A percentile compares a stretch with the other conserved stretches of the same genome.
Conservation (phyloP, 2,797 vertebrate genomes). For the Anisognathus igniventris region DNA sequence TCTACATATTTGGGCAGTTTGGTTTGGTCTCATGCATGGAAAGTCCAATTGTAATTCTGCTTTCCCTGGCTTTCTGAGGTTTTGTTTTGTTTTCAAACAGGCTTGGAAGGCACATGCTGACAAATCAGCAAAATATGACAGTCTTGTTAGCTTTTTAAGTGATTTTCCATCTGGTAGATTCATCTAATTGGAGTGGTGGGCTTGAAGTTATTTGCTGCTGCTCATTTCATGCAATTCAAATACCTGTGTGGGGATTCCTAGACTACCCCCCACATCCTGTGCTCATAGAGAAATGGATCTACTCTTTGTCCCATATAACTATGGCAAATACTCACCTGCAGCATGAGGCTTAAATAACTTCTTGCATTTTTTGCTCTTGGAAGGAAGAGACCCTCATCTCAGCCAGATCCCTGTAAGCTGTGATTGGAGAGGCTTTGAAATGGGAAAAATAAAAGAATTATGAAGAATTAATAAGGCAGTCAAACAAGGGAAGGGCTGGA, state of each 20-base stretch:
- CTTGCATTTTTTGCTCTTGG: neutral
- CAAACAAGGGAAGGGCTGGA: neutral
- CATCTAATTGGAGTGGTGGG: neutral
- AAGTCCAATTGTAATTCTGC: neutral
- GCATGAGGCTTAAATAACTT: neutral
- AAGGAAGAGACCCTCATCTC: neutral
- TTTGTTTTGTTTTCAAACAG: constrained; percentile 21
- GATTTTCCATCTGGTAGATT: constrained; percentile 27
- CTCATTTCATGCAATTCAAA: neutral
- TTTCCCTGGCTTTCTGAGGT: neutral
- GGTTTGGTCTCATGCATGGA: neutral
- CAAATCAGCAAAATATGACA: constrained; percentile 7
- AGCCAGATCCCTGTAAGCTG: neutral
- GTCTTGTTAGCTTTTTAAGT: neutral
- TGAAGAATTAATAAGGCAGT: neutral
- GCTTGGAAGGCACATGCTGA: constrained; percentile 5
- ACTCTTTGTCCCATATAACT: neutral
- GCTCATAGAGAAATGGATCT: accelerated
- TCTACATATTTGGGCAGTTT: neutral
- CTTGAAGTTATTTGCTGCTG: neutral
- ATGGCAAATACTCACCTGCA: neutral
- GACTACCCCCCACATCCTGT: neutral
- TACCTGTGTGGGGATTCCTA: neutral
- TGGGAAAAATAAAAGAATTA: neutral
- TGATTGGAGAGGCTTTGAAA: neutral